Percentiles rank a stretch among this genome's conserved stretches.
Conservation (phyloP, 2,888 invertebrate genomes). For the Lithosia quadra region DNA sequence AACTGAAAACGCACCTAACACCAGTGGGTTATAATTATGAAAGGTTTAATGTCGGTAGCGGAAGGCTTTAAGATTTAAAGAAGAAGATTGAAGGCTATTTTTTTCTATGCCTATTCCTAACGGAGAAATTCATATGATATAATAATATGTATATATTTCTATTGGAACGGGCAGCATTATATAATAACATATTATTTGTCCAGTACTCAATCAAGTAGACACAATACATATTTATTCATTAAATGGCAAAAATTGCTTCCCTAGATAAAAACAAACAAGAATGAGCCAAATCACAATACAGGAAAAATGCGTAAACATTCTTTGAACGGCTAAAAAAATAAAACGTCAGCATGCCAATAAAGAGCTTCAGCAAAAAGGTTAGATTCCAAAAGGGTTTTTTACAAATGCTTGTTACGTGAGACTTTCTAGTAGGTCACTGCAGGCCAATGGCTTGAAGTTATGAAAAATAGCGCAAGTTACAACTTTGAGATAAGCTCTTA, state of each 20-base stretch:
- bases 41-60: neutral
- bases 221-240: slow-evolving; percentile 3
- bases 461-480: slow-evolving; percentile 73
- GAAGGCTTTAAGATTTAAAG: neutral
- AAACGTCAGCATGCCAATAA: slow-evolving; percentile 55
- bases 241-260: neutral
- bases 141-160: too few species aligned
- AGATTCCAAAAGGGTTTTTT: slow-evolving; percentile 55
- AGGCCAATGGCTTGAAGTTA: slow-evolving; percentile 64
- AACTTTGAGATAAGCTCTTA: slow-evolving; percentile 71
- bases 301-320: slow-evolving; percentile 32
- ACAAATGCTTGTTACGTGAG: slow-evolving; percentile 68
- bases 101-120: neutral
- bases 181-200: neutral
- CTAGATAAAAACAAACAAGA: slow-evolving; percentile 5
- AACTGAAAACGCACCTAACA: neutral
- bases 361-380: slow-evolving; percentile 53
- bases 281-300: slow-evolving; percentile 27
- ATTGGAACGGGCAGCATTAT: neutral
- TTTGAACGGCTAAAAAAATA: slow-evolving; percentile 51
- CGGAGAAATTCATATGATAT: too few species aligned
- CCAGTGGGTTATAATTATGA: neutral
- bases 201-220: neutral
- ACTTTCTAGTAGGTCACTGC: slow-evolving; percentile 59
- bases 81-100: neutral